phyloP scores from a whole-genome alignment of 35 echinoderm and acorn worm genomes.

The Ptychodera flava region DNA sequence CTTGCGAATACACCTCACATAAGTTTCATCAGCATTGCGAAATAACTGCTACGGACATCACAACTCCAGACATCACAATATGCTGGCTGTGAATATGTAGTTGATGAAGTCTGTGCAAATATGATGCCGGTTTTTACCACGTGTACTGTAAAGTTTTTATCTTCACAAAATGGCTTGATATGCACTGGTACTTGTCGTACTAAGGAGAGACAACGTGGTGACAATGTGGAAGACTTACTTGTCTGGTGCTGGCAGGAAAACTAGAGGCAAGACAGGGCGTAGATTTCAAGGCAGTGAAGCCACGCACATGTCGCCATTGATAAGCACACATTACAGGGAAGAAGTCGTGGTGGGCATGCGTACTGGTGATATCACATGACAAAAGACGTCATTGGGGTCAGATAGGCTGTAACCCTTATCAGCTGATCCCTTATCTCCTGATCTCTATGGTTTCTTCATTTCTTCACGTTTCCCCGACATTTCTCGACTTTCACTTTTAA shows the following conservation, averaged over 20 bases:
- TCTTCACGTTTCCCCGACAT: too few species aligned
- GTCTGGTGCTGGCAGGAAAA: background rate
- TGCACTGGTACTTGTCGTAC: background rate
- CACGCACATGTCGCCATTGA: constrained; percentile 31
- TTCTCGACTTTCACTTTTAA: too few species aligned
- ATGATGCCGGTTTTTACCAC: background rate
- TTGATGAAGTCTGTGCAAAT: background rate
- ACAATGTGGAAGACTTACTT: background rate
- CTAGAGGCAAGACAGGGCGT: constrained; percentile 21
- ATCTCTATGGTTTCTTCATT: background rate
- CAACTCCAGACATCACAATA: too few species aligned
- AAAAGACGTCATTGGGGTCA: background rate
- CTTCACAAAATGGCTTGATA: background rate
- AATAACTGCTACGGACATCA: too few species aligned
- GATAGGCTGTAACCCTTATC: background rate
- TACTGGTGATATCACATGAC: background rate
- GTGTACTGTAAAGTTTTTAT: background rate
- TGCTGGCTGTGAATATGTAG: too few species aligned
- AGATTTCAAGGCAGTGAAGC: constrained; percentile 6
- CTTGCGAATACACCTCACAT: too few species aligned
- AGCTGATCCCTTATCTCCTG: background rate
- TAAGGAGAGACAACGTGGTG: too few species aligned
- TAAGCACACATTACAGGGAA: background rate
- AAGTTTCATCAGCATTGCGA: too few species aligned
- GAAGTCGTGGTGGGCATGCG: background rate